phyloP scores from a whole-genome alignment of 2,113 vertebrate genomes.

The Enhydra lutris region DNA sequence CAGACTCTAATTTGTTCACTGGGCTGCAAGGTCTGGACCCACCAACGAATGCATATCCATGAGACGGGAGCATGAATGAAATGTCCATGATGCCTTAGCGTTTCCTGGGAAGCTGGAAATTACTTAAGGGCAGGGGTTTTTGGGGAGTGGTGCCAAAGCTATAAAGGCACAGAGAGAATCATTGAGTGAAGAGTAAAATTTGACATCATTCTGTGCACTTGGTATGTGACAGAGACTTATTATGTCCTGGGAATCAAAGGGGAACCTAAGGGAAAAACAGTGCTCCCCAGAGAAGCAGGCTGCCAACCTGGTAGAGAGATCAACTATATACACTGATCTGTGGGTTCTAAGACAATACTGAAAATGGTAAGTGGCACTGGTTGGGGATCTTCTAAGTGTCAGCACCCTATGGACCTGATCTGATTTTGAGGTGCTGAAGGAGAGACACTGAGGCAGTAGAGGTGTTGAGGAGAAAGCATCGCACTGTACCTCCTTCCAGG shows the following conservation, averaged over 20 bases:
- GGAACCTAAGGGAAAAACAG: background rate
- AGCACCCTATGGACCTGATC: fast-evolving
- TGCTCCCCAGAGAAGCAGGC: background rate
- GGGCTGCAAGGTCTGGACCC: background rate
- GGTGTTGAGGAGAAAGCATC: background rate
- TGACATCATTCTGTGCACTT: background rate
- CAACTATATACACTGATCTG: fast-evolving
- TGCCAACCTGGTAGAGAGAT: background rate
- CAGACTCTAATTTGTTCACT: background rate
- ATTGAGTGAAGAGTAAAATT: background rate
- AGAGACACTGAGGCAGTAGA: background rate
- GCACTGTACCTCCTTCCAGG: no score
- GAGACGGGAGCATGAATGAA: background rate
- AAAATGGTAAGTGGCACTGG: background rate
- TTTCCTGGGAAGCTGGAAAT: background rate
- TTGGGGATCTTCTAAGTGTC: background rate
- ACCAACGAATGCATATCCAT: background rate
- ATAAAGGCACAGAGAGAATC: background rate
- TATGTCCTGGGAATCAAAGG: background rate
- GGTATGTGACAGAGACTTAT: background rate
- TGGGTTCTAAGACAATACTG: background rate
- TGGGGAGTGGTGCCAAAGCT: background rate
- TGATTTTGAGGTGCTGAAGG: background rate
- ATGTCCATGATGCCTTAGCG: background rate
- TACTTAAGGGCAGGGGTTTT: background rate